These are phyloP conservation scores for Nesidiocoris tenuis DNA, from an alignment of 2,888 invertebrate genomes.

Conservation along the genomic window DNA sequence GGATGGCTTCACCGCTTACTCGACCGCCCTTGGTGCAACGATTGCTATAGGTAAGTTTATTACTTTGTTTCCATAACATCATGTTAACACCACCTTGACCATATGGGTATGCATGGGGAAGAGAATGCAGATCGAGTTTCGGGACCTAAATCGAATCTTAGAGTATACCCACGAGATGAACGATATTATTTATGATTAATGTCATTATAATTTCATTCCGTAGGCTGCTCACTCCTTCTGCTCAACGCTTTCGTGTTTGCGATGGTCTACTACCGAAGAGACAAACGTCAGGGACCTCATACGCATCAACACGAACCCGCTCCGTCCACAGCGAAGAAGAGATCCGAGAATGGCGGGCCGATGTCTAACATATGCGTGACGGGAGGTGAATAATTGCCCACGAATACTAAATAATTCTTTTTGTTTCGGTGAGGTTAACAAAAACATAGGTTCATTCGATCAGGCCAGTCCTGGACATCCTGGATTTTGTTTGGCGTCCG, in stretches of 20 bases:
- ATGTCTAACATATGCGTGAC: slow-evolving; percentile 51
- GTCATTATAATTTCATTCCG: slow-evolving; percentile 44
- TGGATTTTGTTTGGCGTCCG: no score
- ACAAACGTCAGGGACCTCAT: slow-evolving; percentile 55
- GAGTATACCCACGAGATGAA: neutral
- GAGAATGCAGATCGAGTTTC: no score
- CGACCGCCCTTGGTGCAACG: slow-evolving; percentile 86
- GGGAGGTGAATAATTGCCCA: slow-evolving; percentile 51
- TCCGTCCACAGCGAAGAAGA: slow-evolving; percentile 49
- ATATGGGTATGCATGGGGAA: no score
- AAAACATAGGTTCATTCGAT: no score
- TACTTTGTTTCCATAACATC: neutral
- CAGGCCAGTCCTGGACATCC: no score
- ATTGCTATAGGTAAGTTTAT: slow-evolving; percentile 82
- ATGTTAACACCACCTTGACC: neutral
- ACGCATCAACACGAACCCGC: slow-evolving; percentile 53
- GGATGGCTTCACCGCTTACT: slow-evolving; percentile 86
- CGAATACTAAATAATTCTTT: no score
- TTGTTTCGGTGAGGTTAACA: no score
- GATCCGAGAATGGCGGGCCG: slow-evolving; percentile 51
- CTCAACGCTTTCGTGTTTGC: slow-evolving; percentile 81
- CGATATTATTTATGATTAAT: neutral
- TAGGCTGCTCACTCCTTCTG: slow-evolving; percentile 66
- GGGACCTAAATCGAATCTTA: neutral
- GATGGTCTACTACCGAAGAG: slow-evolving; percentile 78